phyloP scores from a whole-genome alignment of 1,140 invertebrate species.

The Hypsibius dujardini region DNA sequence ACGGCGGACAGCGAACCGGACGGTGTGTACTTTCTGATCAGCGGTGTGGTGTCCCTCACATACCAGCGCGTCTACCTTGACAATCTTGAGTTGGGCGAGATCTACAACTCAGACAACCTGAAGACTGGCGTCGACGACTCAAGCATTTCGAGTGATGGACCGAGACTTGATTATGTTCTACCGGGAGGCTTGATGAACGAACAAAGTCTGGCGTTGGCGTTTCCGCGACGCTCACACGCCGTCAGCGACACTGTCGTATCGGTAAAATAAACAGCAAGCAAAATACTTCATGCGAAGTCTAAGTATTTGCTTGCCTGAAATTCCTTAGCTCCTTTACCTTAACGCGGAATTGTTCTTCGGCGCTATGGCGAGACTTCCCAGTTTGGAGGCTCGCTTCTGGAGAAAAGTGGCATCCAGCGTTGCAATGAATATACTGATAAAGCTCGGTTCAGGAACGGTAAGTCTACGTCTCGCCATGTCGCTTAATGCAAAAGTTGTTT shows the following conservation, averaged over 20 bases:
- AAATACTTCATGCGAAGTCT: neutral
- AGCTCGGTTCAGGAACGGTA: neutral
- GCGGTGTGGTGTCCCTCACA: neutral
- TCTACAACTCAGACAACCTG: constrained; percentile 11
- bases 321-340: neutral
- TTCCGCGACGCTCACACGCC: constrained; percentile 28
- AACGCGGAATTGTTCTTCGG: neutral
- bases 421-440: constrained; percentile 7
- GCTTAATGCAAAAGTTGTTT: neutral
- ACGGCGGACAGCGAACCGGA: neutral
- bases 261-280: constrained; percentile 25
- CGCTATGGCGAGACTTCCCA: neutral
- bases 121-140: neutral
- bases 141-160: neutral
- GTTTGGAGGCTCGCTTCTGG: neutral
- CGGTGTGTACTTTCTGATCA: neutral
- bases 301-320: neutral
- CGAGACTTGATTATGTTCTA: constrained; percentile 30
- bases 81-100: neutral
- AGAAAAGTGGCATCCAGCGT: neutral
- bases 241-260: constrained; percentile 35
- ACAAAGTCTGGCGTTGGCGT: constrained; percentile 32
- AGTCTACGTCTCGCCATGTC: neutral
- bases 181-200: constrained; percentile 35
- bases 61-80: neutral